A percentile compares a stretch with the other conserved stretches of the same genome.
Conservation (phyloP, 2,113 vertebrate genomes). For the Rhea pennata region DNA sequence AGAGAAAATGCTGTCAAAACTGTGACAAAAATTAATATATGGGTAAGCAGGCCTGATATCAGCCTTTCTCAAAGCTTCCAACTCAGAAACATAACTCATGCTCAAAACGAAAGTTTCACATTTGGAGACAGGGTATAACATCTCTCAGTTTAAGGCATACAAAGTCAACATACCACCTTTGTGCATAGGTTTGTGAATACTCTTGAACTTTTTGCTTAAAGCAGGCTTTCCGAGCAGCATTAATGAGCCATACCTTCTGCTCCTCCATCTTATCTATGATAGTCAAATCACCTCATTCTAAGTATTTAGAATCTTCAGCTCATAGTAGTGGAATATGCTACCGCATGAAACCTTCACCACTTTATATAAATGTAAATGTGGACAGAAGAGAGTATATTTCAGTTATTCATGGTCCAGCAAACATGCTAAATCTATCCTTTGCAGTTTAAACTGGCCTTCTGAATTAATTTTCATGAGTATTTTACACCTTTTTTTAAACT, state of each 20-base stretch:
- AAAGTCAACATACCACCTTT: neutral
- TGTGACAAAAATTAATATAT: neutral
- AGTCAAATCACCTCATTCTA: neutral
- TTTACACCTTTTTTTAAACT: neutral
- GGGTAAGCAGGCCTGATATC: neutral
- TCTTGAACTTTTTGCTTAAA: neutral
- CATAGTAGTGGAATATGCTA: neutral
- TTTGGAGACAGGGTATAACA: neutral
- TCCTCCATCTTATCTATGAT: neutral
- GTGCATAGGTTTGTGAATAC: neutral
- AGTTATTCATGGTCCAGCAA: neutral
- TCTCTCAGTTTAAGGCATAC: neutral
- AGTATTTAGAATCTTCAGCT: neutral
- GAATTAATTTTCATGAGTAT: neutral
- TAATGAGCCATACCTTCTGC: neutral
- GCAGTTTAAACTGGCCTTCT: neutral
- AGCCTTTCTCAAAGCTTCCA: neutral
- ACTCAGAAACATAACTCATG: neutral
- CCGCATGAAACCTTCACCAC: neutral
- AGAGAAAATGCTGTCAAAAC: neutral
- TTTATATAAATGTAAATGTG: neutral
- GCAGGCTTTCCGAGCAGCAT: neutral
- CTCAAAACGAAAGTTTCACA: neutral
- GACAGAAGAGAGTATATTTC: neutral
- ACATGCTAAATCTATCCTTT: neutral